Conservation (phyloP, 2,888 invertebrate species). For the Salticus scenicus region DNA sequence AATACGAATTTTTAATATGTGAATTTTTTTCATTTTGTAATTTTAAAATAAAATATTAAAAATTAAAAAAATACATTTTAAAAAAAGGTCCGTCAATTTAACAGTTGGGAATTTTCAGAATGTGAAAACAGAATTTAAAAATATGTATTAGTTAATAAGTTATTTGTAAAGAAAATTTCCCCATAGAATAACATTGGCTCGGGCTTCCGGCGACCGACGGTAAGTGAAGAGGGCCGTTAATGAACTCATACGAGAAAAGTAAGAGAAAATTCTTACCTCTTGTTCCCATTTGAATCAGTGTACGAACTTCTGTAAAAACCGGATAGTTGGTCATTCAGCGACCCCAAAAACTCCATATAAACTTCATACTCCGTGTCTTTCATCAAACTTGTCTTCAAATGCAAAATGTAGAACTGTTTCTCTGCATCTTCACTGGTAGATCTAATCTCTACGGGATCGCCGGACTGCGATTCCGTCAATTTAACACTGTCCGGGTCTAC, state of each 20-base stretch:
- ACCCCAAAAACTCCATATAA: constrained; percentile 83
- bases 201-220: too few relatives aligned
- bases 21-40: too few relatives aligned
- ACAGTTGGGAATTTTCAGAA: too few relatives aligned
- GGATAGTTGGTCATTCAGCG: constrained; percentile 84
- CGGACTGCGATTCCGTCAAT: constrained; percentile 21
- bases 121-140: too few relatives aligned
- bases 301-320: constrained; percentile 91
- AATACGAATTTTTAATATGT: too few relatives aligned
- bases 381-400: constrained; percentile 79
- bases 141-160: too few relatives aligned
- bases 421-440: constrained; percentile 65
- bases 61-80: too few relatives aligned
- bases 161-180: too few relatives aligned
- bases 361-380: constrained; percentile 82
- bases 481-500: constrained; percentile 80
- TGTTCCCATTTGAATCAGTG: constrained; percentile 81
- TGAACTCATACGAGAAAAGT: neutral
- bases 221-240: too few relatives aligned
- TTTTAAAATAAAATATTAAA: too few relatives aligned
- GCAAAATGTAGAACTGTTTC: constrained; percentile 83
- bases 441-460: constrained; percentile 1
- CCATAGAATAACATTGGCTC: too few relatives aligned
- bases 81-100: too few relatives aligned
- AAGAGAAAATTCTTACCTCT: constrained; percentile 80